Evolutionary conservation across 2,113 vertebrate genomes (phyloP).

Genomic region (Tor tambroides): DNA sequence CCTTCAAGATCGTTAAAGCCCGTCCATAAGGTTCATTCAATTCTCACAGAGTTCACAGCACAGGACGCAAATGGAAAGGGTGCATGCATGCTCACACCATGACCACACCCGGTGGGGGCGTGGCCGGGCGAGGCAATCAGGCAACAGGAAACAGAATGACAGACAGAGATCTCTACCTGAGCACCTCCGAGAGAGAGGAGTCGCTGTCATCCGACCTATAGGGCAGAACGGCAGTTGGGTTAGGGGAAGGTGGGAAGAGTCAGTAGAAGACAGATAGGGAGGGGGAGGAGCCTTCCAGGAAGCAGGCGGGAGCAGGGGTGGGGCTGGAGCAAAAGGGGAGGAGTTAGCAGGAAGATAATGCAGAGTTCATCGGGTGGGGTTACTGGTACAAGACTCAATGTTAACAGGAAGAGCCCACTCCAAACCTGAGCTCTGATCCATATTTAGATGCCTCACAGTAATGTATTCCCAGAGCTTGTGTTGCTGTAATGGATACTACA

Average conservation of each 20-base stretch:
- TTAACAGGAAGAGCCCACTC: constrained; percentile 41
- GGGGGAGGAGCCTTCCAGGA: constrained; percentile 37
- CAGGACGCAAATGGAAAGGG: constrained; percentile 53
- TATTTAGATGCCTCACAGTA: not conserved
- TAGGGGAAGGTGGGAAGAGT: constrained; percentile 76
- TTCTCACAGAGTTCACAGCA: constrained; percentile 53
- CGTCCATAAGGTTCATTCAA: constrained; percentile 63
- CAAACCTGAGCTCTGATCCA: not conserved
- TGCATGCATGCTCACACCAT: constrained; percentile 67
- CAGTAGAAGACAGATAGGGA: constrained; percentile 46
- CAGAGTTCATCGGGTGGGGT: constrained; percentile 52
- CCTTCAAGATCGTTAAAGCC: not conserved
- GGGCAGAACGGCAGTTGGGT: constrained; percentile 94
- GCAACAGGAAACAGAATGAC: constrained; percentile 61
- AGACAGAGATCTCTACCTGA: constrained; percentile 94
- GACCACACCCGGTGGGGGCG: constrained; percentile 49
- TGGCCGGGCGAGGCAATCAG: constrained; percentile 63
- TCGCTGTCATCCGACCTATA: constrained; percentile 99
- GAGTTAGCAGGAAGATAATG: constrained; percentile 56
- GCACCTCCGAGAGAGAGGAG: constrained; percentile 99
- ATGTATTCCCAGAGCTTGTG: not conserved
- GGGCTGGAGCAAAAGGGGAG: constrained; percentile 52
- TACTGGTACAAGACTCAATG: constrained; percentile 41
- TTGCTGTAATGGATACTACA: constrained; percentile 13
- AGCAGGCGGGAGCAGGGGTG: constrained; percentile 49